Base-by-base conservation (phyloP, 2,113 vertebrate genomes). In the Osmerus mordax region DNA sequence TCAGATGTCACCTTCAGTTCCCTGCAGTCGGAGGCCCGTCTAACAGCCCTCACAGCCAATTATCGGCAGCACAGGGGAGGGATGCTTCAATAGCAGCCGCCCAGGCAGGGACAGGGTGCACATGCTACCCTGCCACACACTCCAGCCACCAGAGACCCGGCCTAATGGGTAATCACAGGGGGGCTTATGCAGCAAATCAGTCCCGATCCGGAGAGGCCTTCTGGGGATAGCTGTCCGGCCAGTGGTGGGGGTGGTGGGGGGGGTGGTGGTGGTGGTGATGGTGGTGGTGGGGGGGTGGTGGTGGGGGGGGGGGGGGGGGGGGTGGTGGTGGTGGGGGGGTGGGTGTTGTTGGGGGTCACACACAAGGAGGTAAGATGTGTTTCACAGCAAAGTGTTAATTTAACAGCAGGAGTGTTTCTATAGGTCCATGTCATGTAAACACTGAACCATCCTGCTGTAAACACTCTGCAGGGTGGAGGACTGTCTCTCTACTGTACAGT, bases 31-130 rank as follows among this genome's bases (percentile, higher is more conserved):
- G 55, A 32, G 78, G 85, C 86, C 84, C 80, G 83, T 66, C 78
- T 88, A 86, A 91, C 86, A 84, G 88, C 85, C 88, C 87, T 92
- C 90, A 88, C 86, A 74, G 87, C 90, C 91, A 93, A 93, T 93
- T 92, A 92, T 83, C 60, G 73, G 77, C 41, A 71, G 68, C 74
- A 84, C 21, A 19, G 23, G 61, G 21, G 64, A 53, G 51, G 47
- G 3, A 18, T 15, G 23, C 60, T 29, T 55, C 28, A 36, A 36
- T 41, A 41, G 28, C 18, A 15, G 64, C 18, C 19, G 67, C 78
- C 79, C 69, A 78, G 28, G 72, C 63, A 62, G 69, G 69, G 55
- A 62, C 41, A 19, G 72, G 77, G 78, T 85, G 85, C 86, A 89
- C 87, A 90, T 87, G 86, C 84, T 84, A 81, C 89, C 89, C 88